phyloP scores from a whole-genome alignment of 2,888 invertebrate genomes.

The Eupithecia centaureata region DNA sequence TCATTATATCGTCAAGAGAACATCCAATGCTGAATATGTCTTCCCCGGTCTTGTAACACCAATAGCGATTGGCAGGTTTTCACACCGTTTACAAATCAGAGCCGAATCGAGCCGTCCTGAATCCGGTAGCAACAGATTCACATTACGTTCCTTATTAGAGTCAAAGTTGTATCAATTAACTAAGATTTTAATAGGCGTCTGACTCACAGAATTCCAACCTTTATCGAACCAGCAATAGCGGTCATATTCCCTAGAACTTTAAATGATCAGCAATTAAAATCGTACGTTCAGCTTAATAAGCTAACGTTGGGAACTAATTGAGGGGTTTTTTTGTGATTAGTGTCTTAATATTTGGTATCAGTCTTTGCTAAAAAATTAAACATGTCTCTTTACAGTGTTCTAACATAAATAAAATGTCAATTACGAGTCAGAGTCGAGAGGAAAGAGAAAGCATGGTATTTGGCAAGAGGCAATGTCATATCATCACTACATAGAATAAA shows the following conservation, averaged over 20 bases:
- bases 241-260: slow-evolving; percentile 7
- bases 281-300: slow-evolving; percentile 15
- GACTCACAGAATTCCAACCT: slow-evolving; percentile 13
- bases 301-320: slow-evolving; percentile 9
- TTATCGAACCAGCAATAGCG: neutral
- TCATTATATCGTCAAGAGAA: neutral
- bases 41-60: too few species aligned
- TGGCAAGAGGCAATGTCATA: too few species aligned
- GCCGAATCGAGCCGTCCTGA: slow-evolving; percentile 12
- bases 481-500: too few species aligned
- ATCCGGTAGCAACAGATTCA: slow-evolving; percentile 15
- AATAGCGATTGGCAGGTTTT: neutral
- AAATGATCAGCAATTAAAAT: slow-evolving; percentile 14
- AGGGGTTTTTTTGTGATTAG: neutral
- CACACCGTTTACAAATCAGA: neutral
- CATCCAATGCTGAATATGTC: neutral
- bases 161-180: slow-evolving; percentile 34
- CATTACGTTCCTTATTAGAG: slow-evolving; percentile 22
- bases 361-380: neutral
- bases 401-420: neutral
- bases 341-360: neutral
- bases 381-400: neutral
- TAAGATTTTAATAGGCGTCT: slow-evolving; percentile 32
- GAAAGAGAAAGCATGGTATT: too few species aligned
- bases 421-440: too few species aligned